Evolutionary conservation across 2,888 invertebrate species (phyloP).

Genomic region (Cryptops parisi): DNA sequence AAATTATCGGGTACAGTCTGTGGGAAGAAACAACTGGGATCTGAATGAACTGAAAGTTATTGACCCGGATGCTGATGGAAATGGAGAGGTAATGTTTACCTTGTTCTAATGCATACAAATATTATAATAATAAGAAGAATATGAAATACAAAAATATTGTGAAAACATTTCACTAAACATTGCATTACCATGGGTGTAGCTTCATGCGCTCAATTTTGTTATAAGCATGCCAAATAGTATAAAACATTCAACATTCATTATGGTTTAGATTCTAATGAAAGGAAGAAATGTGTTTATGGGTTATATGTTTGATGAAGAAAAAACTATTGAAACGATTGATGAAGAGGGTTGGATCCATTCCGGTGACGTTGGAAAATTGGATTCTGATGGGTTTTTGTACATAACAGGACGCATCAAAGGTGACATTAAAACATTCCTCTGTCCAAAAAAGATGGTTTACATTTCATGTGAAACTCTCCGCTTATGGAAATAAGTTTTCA

Average conservation of each 20-base stretch:
- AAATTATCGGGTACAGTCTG: background rate
- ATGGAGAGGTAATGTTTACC: background rate
- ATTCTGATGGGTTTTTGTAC: constrained; percentile 54
- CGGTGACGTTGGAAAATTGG: constrained; percentile 70
- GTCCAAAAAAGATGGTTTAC: no score
- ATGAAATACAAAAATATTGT: no score
- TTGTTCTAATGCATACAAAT: no score
- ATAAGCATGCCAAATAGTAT: no score
- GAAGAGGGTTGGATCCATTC: constrained; percentile 68
- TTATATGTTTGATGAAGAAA: constrained; percentile 58
- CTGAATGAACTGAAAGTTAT: background rate
- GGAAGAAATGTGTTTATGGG: constrained; percentile 89
- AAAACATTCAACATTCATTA: background rate
- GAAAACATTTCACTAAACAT: no score
- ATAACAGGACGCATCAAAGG: constrained; percentile 51
- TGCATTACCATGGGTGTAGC: no score
- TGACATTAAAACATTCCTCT: no score
- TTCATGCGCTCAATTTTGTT: no score
- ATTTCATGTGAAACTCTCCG: no score
- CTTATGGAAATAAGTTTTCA: no score
- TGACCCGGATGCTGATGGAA: background rate
- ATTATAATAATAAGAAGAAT: no score
- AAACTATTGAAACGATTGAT: constrained; percentile 60
- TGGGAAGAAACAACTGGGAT: background rate
- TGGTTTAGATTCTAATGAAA: constrained; percentile 42